These are phyloP conservation scores for Drosophila rhopaloa DNA, from an alignment of 1,140 invertebrate species.

Conservation along the genomic window DNA sequence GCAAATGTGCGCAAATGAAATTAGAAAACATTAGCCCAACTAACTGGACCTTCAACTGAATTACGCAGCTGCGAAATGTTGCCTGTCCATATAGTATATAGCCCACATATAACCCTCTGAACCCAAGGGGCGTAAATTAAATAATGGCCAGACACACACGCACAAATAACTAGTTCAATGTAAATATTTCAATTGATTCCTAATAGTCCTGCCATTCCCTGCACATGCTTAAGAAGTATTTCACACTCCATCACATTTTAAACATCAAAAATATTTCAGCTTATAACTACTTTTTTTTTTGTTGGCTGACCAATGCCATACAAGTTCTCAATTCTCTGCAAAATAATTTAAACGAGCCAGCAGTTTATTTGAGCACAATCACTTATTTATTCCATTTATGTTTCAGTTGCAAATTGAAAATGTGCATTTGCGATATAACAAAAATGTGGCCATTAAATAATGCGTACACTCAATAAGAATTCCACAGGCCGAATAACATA, in stretches of 20 bases:
- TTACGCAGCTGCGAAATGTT: constrained; percentile 10
- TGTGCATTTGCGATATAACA: not conserved
- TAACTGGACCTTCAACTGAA: constrained; percentile 60
- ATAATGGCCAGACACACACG: constrained; percentile 34
- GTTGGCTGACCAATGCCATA: too few species aligned
- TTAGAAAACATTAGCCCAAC: constrained; percentile 62
- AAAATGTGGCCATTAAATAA: not conserved
- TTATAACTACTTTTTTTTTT: too few species aligned
- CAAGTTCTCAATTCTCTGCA: too few species aligned
- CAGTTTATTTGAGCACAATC: not conserved
- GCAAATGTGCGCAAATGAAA: constrained; percentile 43
- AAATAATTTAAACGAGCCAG: too few species aligned
- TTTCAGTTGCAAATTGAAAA: not conserved
- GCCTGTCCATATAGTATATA: not conserved
- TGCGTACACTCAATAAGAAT: not conserved
- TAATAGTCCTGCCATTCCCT: too few species aligned
- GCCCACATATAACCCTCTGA: not conserved
- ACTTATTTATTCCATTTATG: not conserved
- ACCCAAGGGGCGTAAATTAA: constrained; percentile 42
- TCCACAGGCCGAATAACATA: not conserved
- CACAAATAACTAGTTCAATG: constrained; percentile 5
- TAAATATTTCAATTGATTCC: constrained; percentile 3
- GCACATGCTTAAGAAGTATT: too few species aligned
- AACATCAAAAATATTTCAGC: too few species aligned
- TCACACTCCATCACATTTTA: too few species aligned